Base-by-base conservation (phyloP, 23 tunicate species). In the Ciona savignyi region DNA sequence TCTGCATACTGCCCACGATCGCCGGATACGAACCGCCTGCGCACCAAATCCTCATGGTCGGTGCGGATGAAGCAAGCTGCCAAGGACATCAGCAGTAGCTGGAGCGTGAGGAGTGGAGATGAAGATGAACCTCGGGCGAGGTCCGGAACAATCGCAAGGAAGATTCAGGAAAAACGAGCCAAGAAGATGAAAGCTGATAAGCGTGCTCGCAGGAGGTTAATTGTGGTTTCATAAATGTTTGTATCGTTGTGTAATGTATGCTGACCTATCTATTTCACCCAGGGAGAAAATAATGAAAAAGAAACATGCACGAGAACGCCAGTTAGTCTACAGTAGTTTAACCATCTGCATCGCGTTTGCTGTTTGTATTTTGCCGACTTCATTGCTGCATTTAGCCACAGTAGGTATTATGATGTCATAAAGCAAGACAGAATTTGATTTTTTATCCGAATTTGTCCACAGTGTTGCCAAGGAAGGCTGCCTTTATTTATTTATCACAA, bases 311-410 rank as follows among this genome's bases (percentile, higher is more conserved):
- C 33, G 86, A 31, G 97, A 90, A 65, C 68, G 85, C 70, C 97
- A 90, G 51, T 82, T 90, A 11, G 97, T 78, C 28, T 90, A 90
- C 86, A 83, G 85, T 63, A 83, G 90, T 65, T 84, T 90, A 23
- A 63, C 69, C 33, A 90, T 90, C 19, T 90, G 97, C 32, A 33
- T 90, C 24, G 85, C 97, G 2, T 90, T 83, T 79, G 97, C 90
- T 27, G 60, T 84, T 20, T 90, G 88, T 42, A 78, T 90, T 25
- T 63, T 90, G 4, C 97, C 97, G 30, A 78, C 89, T 26, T 74
- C 90, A 23, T 0, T 84, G 26, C 72, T 90, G 9, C 79, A 73
- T 71, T 33, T 84, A 2, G 28, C 75, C 20, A 80, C 67, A 67
- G 97, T 82, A 69, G 26, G 33, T 23, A 65, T n/a, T 65, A 15